A percentile compares a stretch with the other conserved stretches of the same genome.
Conservation (phyloP, 2,797 vertebrate genomes). For the Clarias fuscus region DNA sequence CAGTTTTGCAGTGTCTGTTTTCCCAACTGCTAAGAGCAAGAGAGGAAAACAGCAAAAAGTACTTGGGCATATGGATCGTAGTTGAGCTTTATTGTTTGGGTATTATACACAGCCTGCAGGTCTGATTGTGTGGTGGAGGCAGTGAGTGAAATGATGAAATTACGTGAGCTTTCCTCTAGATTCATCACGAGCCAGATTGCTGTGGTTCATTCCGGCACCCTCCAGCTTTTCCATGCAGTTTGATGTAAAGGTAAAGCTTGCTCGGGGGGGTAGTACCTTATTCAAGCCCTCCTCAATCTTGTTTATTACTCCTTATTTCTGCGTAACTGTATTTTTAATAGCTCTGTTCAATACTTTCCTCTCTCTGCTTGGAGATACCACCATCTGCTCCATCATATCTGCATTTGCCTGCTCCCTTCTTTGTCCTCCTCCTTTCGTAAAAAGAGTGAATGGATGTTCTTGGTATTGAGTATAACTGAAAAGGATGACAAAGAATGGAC, state of each 20-base stretch:
- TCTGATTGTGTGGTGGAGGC: conserved; percentile 40
- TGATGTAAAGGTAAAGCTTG: conserved; percentile 27
- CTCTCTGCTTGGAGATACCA: conserved; percentile 9
- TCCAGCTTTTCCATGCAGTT: conserved; percentile 65
- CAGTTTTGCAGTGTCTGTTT: background rate
- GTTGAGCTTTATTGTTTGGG: conserved; percentile 53
- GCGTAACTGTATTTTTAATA: conserved; percentile 22
- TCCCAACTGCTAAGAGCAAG: background rate
- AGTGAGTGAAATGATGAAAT: conserved; percentile 56
- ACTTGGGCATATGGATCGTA: conserved; percentile 53
- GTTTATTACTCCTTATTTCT: conserved; percentile 3
- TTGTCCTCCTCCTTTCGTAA: conserved; percentile 50
- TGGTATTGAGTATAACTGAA: conserved; percentile 51
- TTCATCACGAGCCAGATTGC: conserved; percentile 68
- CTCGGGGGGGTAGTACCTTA: conserved; percentile 44
- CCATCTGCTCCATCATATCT: conserved; percentile 47
- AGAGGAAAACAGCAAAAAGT: background rate
- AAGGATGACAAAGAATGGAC: conserved; percentile 55
- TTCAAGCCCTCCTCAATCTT: conserved; percentile 16
- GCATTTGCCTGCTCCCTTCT: conserved; percentile 37
- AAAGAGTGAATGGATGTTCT: conserved; percentile 48
- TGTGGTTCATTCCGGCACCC: conserved; percentile 51
- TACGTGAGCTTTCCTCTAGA: conserved; percentile 57
- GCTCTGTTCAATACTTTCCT: conserved; percentile 39
- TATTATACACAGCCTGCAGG: conserved; percentile 52